Base-by-base conservation (phyloP, 2,888 invertebrate genomes). In the Peribatodes rhomboidaria region DNA sequence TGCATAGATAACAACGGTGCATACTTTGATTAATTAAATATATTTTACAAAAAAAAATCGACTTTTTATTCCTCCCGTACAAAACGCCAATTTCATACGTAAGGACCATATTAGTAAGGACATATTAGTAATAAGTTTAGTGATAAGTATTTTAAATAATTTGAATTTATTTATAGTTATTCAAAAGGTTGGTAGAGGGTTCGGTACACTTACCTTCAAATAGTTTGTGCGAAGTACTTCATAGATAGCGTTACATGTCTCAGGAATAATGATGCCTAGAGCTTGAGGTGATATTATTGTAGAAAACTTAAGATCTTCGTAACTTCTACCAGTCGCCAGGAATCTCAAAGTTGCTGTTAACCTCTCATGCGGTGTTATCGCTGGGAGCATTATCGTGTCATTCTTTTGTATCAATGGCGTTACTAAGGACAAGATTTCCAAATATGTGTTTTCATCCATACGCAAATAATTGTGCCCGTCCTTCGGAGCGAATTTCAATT, bases 291-390 rank as follows among this genome's bases (percentile, higher is more conserved):
- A 66, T 54, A 62, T 63, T 46, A 59, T 59, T 42, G 66, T 31
- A 68, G 67, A 72, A 73, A 61, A 74, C 54, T 67, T 65, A 67
- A 55, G 64, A 37, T 54, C 55, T 54, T 61, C 68, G 52, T 63
- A 70, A 57, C 50, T 60, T 65, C 65, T 59, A 41, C 72, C 68
- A 58, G 65, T 72, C 41, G 69, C 69, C 22, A 72, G 68, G 54
- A 66, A 72, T 65, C 70, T 68, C 61, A 73, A 70, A 55, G 68
- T 71, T 63, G 65, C 54, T 61, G 57, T 65, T 64, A 65, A 65
- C 56, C 61, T 65, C 60, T 71, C 71, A 61, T 68, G 66, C 20
- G 67, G 56, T 22, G 44, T 44, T 55, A 65, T 60, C 13, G 37
- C 37, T 37, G 11, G 13, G 11, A 9, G 11, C 37, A 37, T 37